Percentiles rank a stretch among this genome's conserved stretches.
These are phyloP conservation scores for Hydrophis major DNA, from an alignment of 2,797 vertebrate species.

Conservation along the genomic window DNA sequence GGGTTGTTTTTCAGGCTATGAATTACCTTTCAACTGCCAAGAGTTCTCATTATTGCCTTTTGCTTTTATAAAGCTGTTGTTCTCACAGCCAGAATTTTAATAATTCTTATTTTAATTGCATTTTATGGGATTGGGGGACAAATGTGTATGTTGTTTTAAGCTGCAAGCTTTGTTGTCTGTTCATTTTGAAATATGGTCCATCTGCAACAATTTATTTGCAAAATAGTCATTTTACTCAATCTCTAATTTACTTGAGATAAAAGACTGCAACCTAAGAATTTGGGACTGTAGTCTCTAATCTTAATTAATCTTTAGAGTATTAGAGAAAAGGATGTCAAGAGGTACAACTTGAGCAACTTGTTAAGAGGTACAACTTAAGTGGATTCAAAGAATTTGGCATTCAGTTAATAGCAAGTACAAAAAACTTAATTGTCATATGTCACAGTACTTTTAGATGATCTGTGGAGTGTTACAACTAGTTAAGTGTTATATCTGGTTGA, in stretches of 20 bases:
- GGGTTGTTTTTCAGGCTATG: not conserved
- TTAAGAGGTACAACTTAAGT: not conserved
- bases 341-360: not conserved
- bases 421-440: conserved; percentile 14
- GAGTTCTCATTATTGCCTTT: not conserved
- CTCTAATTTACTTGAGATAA: not conserved
- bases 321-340: not conserved
- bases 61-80: not conserved
- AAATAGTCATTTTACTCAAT: not conserved
- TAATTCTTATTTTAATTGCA: not conserved
- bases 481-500: not conserved
- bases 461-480: not conserved
- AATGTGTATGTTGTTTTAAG: not conserved
- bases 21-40: not conserved
- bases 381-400: conserved; percentile 22
- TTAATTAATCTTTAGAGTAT: conserved; percentile 14
- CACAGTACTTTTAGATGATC: not conserved
- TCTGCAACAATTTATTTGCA: not conserved
- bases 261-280: not conserved
- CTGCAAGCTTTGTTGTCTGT: not conserved
- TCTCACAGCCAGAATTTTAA: not conserved
- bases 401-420: conserved; percentile 25
- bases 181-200: not conserved
- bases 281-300: conserved; percentile 15
- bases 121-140: not conserved